A percentile compares a stretch with the other conserved stretches of the same genome.
Conservation (phyloP, 2,797 vertebrate genomes). For the Masticophis lateralis region DNA sequence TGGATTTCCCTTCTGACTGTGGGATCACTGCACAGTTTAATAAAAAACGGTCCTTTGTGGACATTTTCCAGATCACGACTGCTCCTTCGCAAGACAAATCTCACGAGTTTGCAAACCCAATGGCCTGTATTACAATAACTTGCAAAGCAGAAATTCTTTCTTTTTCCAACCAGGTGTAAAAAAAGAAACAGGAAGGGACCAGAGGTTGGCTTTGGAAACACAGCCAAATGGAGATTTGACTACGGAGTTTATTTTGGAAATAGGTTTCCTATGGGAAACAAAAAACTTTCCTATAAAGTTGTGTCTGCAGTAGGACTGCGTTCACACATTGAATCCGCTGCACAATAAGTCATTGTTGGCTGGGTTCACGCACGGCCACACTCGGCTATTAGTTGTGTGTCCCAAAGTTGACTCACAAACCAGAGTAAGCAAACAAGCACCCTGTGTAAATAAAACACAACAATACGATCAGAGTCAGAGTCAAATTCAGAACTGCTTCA, state of each 20-base stretch:
- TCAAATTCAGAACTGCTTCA: neutral
- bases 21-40: neutral
- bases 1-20: neutral
- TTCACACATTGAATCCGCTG: neutral
- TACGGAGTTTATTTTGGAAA: neutral
- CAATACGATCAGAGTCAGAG: neutral
- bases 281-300: neutral
- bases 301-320: neutral
- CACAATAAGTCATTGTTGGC: neutral
- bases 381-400: neutral
- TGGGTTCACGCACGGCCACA: neutral
- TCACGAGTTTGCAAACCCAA: neutral
- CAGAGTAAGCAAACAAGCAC: neutral
- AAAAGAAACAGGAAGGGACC: neutral
- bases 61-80: neutral
- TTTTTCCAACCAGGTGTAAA: neutral
- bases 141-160: neutral
- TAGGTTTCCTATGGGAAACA: neutral
- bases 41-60: neutral
- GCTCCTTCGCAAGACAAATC: neutral
- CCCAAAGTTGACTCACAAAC: neutral
- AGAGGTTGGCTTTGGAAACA: neutral
- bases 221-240: neutral
- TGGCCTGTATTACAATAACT: neutral
- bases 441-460: neutral